A percentile compares a stretch with the other conserved stretches of the same genome.
Evolutionary conservation across 2,888 invertebrate genomes (phyloP).

Genomic region (Drosophila hamatofila): DNA sequence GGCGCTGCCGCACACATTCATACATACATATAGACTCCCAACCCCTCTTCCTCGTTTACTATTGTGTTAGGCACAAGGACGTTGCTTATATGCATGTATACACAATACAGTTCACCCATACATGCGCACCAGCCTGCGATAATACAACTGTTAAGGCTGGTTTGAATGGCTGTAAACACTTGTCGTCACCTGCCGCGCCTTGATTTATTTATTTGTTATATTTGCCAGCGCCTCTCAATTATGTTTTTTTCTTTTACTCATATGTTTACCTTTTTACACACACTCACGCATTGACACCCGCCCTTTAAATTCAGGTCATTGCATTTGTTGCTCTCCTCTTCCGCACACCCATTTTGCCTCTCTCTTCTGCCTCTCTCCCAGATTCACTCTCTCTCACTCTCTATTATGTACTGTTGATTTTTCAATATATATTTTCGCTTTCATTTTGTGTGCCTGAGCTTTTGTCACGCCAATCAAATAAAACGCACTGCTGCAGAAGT

Average conservation of each 20-base stretch:
- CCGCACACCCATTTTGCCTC: slow-evolving; percentile 5
- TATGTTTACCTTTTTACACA: slow-evolving; percentile 51
- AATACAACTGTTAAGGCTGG: slow-evolving; percentile 42
- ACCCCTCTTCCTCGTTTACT: slow-evolving; percentile 23
- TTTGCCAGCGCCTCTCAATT: slow-evolving; percentile 20
- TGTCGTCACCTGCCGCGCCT: slow-evolving; percentile 60
- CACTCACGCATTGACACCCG: slow-evolving; percentile 14
- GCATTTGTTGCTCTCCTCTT: slow-evolving; percentile 68
- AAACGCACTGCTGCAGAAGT: slow-evolving; percentile 24
- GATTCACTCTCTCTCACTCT: slow-evolving; percentile 13
- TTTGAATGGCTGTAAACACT: slow-evolving; percentile 66
- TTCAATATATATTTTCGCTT: slow-evolving; percentile 63
- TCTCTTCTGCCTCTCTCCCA: slow-evolving; percentile 8
- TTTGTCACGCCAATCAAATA: slow-evolving; percentile 49
- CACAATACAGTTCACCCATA: slow-evolving; percentile 43
- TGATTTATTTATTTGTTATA: slow-evolving; percentile 45
- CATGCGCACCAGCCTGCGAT: slow-evolving; percentile 58
- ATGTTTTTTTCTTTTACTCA: slow-evolving; percentile 19
- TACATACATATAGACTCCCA: background rate
- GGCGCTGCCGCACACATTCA: slow-evolving; percentile 36
- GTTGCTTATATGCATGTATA: slow-evolving; percentile 51
- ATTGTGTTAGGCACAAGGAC: slow-evolving; percentile 80
- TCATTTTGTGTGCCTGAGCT: slow-evolving; percentile 45
- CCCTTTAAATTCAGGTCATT: slow-evolving; percentile 78
- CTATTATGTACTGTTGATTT: slow-evolving; percentile 41